These are phyloP conservation scores for Idaea dimidiata DNA, from an alignment of 2,888 invertebrate genomes.

Conservation along the genomic window DNA sequence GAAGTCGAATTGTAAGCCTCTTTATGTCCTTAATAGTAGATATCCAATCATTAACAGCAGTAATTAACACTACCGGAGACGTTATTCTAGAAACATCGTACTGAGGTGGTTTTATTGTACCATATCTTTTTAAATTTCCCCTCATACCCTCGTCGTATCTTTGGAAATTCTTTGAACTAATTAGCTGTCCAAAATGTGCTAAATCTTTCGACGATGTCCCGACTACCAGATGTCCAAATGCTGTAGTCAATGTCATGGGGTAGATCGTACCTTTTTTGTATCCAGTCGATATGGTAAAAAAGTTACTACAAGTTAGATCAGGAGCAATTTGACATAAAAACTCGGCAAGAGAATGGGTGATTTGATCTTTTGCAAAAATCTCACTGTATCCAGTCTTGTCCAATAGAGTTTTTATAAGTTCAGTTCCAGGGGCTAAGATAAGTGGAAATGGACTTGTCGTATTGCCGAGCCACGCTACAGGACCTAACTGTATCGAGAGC, in stretches of 20 bases:
- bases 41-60: slow-evolving; percentile 81
- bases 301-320: slow-evolving; percentile 76
- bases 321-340: slow-evolving; percentile 58
- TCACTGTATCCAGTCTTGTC: slow-evolving; percentile 79
- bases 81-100: slow-evolving; percentile 58
- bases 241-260: slow-evolving; percentile 72
- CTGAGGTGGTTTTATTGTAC: slow-evolving; percentile 49
- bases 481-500: slow-evolving; percentile 66
- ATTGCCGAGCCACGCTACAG: slow-evolving; percentile 77
- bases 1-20: slow-evolving; percentile 73
- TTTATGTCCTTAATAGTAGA: slow-evolving; percentile 80
- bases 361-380: slow-evolving; percentile 80
- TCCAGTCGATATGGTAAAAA: slow-evolving; percentile 81
- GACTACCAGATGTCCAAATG: slow-evolving; percentile 74
- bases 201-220: slow-evolving; percentile 73
- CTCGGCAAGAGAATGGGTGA: slow-evolving; percentile 61
- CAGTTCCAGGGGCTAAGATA: slow-evolving; percentile 34
- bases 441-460: slow-evolving; percentile 51
- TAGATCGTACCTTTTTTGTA: slow-evolving; percentile 76
- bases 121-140: slow-evolving; percentile 58
- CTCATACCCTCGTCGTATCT: slow-evolving; percentile 59
- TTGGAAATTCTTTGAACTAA: slow-evolving; percentile 53
- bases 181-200: slow-evolving; percentile 79
- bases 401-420: slow-evolving; percentile 39
- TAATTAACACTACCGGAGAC: slow-evolving; percentile 61